These are phyloP conservation scores for Drosophila multiciliata DNA, from an alignment of 2,888 invertebrate species.

Conservation along the genomic window DNA sequence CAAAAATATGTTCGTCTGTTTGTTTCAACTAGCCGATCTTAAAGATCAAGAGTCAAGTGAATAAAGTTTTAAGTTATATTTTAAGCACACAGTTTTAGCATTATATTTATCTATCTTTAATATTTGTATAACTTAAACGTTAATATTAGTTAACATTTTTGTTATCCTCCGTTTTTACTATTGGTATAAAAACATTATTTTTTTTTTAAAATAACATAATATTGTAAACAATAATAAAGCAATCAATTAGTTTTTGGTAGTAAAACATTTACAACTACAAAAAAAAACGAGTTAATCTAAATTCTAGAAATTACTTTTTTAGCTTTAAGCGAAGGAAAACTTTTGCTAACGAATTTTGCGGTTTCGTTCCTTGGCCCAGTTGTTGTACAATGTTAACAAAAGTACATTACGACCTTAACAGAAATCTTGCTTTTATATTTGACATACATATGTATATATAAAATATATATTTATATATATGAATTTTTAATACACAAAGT, in stretches of 20 bases:
- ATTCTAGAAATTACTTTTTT: not conserved
- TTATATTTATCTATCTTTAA: not conserved
- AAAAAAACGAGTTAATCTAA: not conserved
- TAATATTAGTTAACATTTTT: not conserved
- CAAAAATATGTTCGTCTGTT: not conserved
- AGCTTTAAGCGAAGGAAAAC: not conserved
- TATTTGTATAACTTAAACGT: not conserved
- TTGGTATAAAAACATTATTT: not conserved
- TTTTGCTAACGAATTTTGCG: conserved; percentile 11
- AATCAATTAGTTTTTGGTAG: not conserved
- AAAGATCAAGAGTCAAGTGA: not conserved
- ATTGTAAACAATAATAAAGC: not conserved
- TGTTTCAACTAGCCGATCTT: not conserved
- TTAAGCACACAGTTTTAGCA: not conserved
- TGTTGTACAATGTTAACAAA: conserved; percentile 46
- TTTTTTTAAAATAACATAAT: not conserved
- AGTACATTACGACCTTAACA: conserved; percentile 28
- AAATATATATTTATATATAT: conserved; percentile 23
- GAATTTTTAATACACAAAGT: conserved; percentile 40
- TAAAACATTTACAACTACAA: not conserved
- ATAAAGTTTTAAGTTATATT: not conserved
- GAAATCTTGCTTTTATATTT: conserved; percentile 42
- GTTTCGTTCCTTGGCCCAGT: conserved; percentile 46
- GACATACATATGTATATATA: conserved; percentile 17
- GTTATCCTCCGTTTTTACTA: not conserved